Base-by-base conservation (phyloP, 1,140 invertebrate genomes). In the Scaptomyza pallida region DNA sequence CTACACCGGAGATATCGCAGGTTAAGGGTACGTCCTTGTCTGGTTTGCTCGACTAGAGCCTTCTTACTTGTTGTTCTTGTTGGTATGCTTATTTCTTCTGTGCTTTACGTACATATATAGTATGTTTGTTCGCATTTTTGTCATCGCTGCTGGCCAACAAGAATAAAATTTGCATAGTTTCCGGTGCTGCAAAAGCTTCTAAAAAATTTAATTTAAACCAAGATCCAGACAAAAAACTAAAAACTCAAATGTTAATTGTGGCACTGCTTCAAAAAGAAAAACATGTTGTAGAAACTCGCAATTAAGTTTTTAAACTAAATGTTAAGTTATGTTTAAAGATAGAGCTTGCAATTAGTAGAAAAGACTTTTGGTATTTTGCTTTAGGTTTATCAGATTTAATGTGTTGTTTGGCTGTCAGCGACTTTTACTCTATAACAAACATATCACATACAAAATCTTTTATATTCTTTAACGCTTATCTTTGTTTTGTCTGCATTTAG, bases 141-240 rank as follows among this genome's bases (percentile, higher is more conserved):
- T 16, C 48, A 13, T 12, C 50, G 26, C 52, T 47, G 19, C 62
- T 67, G 48, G 54, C 65, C 62, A 72, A 68, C 48, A 60, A 52
- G 61, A 33, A 51, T 40, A 21, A 44, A 56, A 75, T 75, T 75
- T 75, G 69, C 73, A 75, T 75, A 52, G 45, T 68, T 61, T 37
- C 47, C 68, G 35, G 35, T n/a, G 9, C 40, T 52, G 47, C 55
- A 51, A n/a, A n/a, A n/a, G 16, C 33, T 19, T 48, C 54, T n/a
- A n/a, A 40, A 45, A 69, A 40, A 23, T 54, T 61, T 3, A 5
- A 26, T 23, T 30, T 9, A 12, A 13, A n/a, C 15, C 19, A 26
- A 41, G 40, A 5, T 26, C 23, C 23, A 26, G n/a, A 6, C 23
- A 51, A 41, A 8, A 12, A 21, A 55, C 12, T 51, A 4, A 5